Evolutionary conservation across 2,113 vertebrate genomes (phyloP).

Genomic region (Thymallus thymallus): DNA sequence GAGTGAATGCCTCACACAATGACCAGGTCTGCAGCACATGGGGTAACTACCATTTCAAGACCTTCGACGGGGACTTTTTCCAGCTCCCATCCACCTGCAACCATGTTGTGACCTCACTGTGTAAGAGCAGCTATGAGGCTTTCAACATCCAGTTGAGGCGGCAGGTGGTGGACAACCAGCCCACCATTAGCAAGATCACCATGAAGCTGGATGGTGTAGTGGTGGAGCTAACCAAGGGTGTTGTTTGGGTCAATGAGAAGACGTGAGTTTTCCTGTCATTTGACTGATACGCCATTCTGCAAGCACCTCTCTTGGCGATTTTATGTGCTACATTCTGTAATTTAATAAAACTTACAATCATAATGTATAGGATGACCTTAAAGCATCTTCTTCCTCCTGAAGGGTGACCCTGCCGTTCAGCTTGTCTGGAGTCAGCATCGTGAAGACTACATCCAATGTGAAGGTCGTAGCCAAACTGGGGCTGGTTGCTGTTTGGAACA

Average conservation of each 20-base stretch:
- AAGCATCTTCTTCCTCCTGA: constrained; percentile 13
- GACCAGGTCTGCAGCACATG: constrained; percentile 87
- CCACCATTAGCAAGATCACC: constrained; percentile 70
- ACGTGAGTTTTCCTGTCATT: constrained; percentile 69
- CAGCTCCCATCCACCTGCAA: constrained; percentile 81
- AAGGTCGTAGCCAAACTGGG: constrained; percentile 74
- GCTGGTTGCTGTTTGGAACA: constrained; percentile 79
- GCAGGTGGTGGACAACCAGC: not conserved
- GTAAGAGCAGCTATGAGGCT: constrained; percentile 66
- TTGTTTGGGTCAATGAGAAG: constrained; percentile 67
- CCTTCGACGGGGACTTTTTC: constrained; percentile 84
- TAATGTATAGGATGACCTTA: not conserved
- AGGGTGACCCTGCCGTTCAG: constrained; percentile 72
- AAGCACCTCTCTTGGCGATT: too few species aligned
- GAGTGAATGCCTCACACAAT: constrained; percentile 62
- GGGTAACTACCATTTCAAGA: constrained; percentile 87
- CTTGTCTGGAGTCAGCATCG: constrained; percentile 70
- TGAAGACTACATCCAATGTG: constrained; percentile 64
- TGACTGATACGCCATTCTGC: too few species aligned
- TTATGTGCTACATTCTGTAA: not conserved
- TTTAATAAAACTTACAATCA: not conserved
- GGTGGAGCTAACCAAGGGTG: constrained; percentile 66
- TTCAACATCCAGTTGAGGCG: constrained; percentile 84
- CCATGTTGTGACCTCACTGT: constrained; percentile 80
- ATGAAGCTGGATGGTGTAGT: constrained; percentile 70